Evolutionary conservation across 1,140 invertebrate species (phyloP), one percentile per base, ranked within the genome.

Genomic region (Oedothorax gibbosus): DNA sequence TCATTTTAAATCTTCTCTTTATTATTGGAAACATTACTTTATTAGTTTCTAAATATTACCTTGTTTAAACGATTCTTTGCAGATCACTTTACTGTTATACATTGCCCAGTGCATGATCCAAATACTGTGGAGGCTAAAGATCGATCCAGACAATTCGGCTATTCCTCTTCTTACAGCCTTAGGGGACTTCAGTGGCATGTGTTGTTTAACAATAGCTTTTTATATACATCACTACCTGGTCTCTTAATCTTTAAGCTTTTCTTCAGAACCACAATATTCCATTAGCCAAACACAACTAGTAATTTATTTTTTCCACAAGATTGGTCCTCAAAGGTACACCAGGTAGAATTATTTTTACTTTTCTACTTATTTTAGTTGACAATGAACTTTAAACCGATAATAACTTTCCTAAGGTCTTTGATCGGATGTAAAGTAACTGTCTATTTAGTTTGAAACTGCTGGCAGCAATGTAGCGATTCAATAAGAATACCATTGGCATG

Each of bases 81-180:
- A 85, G 83, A 78, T 85, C 21, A 54, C 83, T 69, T 9, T 78
- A 7, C 49, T 85, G 10, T 54, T 85, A 7, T 85, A 85, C 18
- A 64, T 92, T 12, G 91, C 91, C 72, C 90, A 92, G 85, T 91
- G 90, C 89, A 88, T 93, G 83, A 92, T 92, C 1, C 89, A 92
- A 82, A 88, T 90, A 14, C 88, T 91, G 56, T 92, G 91, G 91
- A 56, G 86, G 12, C 66, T 86, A 1, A 90, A 90, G 10, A 89
- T 91, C 21, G 92, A 92, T 87, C 92, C 92, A 11, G 92, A 92
- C 87, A 92, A 92, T 86, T 86, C 86, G 10, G 88, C 88, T 5
- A 89, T 99, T 87, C 93, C 97, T 5, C 98, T 98, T 90, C 91
- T 99, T 71, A 99, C 97, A 7, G 96, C 97, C 4, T 88, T 99